Base-by-base conservation (phyloP, 1,140 invertebrate genomes). In the Eupristina koningsbergeri region DNA sequence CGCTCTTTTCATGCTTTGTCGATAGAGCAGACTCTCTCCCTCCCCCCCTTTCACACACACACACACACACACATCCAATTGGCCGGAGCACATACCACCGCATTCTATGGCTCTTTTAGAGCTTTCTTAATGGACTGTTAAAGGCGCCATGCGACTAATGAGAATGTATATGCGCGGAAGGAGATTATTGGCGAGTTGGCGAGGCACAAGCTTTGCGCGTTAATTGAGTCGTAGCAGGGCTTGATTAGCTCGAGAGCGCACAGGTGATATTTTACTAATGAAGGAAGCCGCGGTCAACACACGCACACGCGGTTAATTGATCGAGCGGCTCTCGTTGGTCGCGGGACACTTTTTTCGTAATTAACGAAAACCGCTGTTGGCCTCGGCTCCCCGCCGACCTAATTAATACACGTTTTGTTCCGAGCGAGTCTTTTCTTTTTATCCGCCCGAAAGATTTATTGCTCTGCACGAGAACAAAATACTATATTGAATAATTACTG, bases 221-320 rank as follows among this genome's bases (percentile, higher is more conserved):
- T 82, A 82, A 82, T 82, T 82, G 71, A 82, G 73, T 74, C 53
- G 67, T 81, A 22, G 34, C 26, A 50, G 22, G 22, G 58, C 76
- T 41, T 58, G 74, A 76, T 76, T 53, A 53, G 73, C 1, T 22
- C 50, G n/a, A n/a, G 29, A n/a, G 50, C 15, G 9, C 41, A 31
- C 41, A 31, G 63, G 80, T 31, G 80, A 82, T 82, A 82, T 82
- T 76, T 76, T 50, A 76, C 71, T 76, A 76, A 82, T 67, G 80
- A 82, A 76, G 34, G 11, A 58, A 41, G 26, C 36, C 7, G 1
- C 78, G 5, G 6, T 45, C 5, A 7, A 2, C 39, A 0, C 6
- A 39, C 64, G 64, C 41, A 39, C 41, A 41, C 22, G 31, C 45
- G 39, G 19, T 69, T 80, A 47, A 67, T 80, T 80, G 45, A 78